Evolutionary conservation across 2,888 invertebrate genomes (phyloP), one percentile per base, ranked within the genome.

Genomic region (Troilus luridus): DNA sequence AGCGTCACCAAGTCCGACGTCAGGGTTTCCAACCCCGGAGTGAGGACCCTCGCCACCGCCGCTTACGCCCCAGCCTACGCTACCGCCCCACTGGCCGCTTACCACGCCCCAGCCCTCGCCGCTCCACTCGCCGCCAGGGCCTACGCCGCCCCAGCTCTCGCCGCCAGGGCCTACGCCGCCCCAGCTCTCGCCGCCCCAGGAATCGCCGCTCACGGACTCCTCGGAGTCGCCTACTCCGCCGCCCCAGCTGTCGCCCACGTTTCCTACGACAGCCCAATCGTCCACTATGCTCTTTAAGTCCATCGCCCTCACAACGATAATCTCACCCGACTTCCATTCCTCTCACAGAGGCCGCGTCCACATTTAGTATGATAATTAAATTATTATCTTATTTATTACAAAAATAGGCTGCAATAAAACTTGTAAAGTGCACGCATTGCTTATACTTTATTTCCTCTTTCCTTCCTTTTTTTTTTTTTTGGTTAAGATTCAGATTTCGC

Each of bases 1-100:
- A 96, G 96, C 93, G 96, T 96, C 88, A 95, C 96, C 93, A 96
- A 96, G 93, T 94, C 96, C 27, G 96, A 96, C 93, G 95, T 96
- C 58, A 95, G 96, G 21, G 96, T 96, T 41, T 96, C 94, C 92
- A 94, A 93, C 91, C 91, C 91, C 89, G 95, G 96, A 12, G 92
- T 93, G 60, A 92, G 92, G 72, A 92, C 93, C 91, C 92, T 93
- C 91, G 92, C 93, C 92, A 92, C 92, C 91, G 92, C 91, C 89
- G 91, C 91, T 90, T 92, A 92, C 91, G 92, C 92, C 89, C 92
- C 92, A 88, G 90, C 92, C 91, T 90, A 88, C 91, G 88, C 89
- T 77, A 91, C 91, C 90, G 88, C 93, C 90, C 92, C 93, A 88
- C 93, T 93, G 88, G 93, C 93, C 90, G 92, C 92, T 88, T 93